phyloP scores from a whole-genome alignment of 2,797 vertebrate species.

The Tapera naevia region DNA sequence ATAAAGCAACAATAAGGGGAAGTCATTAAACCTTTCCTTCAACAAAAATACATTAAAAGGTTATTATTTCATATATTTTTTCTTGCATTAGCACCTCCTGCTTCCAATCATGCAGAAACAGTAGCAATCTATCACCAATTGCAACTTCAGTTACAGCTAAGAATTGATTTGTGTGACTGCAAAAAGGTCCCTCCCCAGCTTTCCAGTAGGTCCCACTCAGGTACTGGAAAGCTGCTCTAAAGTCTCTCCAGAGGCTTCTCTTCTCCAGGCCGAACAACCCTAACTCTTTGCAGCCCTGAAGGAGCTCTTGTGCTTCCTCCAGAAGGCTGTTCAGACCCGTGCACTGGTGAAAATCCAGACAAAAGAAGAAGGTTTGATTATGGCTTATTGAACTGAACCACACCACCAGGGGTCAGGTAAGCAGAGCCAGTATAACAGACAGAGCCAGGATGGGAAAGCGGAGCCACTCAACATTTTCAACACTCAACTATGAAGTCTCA shows the following conservation, averaged over 20 bases:
- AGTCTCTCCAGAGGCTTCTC: too few species aligned
- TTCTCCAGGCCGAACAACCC: not conserved
- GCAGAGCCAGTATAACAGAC: not conserved
- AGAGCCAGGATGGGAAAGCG: not conserved
- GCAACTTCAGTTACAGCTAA: not conserved
- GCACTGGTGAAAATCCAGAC: not conserved
- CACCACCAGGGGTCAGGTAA: not conserved
- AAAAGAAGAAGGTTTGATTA: not conserved
- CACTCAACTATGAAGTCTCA: not conserved
- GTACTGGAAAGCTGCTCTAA: too few species aligned
- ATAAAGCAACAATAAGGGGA: conserved; percentile 46
- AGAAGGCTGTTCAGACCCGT: not conserved
- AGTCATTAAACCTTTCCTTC: conserved; percentile 16
- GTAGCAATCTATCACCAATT: not conserved
- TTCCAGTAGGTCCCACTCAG: too few species aligned
- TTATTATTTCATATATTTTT: not conserved
- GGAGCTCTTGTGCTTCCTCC: not conserved
- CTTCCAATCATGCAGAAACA: not conserved
- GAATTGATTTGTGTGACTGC: not conserved
- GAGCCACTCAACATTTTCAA: too few species aligned
- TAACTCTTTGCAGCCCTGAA: not conserved
- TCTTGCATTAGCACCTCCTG: not conserved
- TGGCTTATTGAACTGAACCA: not conserved
- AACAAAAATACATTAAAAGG: not conserved
- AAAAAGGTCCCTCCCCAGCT: too few species aligned